Evolutionary conservation across 2,797 vertebrate genomes (phyloP).

Genomic region (Enteromius anoplus): DNA sequence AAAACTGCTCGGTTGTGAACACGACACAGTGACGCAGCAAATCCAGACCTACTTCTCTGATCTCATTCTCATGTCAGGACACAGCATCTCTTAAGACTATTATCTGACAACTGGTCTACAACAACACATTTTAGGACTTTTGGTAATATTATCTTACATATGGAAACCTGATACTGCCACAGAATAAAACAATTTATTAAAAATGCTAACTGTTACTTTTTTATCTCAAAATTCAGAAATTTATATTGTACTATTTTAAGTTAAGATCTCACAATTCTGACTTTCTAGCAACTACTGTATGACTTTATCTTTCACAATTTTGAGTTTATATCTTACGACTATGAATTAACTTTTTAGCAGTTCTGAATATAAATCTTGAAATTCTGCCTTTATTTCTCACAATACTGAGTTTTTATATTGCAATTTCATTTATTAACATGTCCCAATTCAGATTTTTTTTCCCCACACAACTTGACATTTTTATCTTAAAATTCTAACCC

Average conservation of each 20-base stretch:
- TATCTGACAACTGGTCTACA: background rate
- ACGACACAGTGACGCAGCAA: conserved; percentile 35
- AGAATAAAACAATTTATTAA: background rate
- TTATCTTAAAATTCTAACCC: background rate
- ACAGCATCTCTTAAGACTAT: background rate
- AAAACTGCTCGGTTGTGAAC: background rate
- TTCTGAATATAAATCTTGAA: background rate
- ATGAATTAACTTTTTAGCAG: background rate
- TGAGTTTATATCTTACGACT: background rate
- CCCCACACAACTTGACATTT: too few relatives aligned
- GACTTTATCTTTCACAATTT: background rate
- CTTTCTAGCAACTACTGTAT: background rate
- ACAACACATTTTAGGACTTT: background rate
- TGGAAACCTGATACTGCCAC: background rate
- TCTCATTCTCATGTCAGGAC: background rate
- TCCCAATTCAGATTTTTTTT: background rate
- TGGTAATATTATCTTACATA: background rate
- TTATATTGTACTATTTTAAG: background rate
- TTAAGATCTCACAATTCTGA: background rate
- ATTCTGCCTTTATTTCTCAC: background rate
- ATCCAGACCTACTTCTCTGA: conserved; percentile 17
- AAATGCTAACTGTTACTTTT: background rate
- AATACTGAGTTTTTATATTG: too few relatives aligned
- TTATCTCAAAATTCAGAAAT: background rate
- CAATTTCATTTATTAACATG: too few relatives aligned